Conservation (phyloP, 1,140 invertebrate genomes). For the Camponotus vicinus region DNA sequence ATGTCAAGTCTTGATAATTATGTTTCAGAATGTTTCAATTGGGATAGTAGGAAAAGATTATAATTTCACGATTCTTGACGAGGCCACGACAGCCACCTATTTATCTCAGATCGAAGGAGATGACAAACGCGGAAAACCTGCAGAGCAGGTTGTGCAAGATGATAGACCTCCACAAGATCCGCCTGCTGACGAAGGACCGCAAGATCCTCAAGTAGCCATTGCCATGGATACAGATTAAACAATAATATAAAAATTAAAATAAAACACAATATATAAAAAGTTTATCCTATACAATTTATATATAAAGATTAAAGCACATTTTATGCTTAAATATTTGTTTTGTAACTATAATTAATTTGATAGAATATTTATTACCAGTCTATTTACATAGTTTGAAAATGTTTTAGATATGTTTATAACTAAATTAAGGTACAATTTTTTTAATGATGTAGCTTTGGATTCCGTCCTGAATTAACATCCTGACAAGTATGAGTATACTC, state of each 20-base stretch:
- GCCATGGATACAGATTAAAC: conserved; percentile 88
- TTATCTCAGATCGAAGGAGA: conserved; percentile 91
- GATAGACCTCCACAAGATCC: conserved; percentile 84
- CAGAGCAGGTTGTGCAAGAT: conserved; percentile 78
- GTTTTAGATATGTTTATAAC: not conserved
- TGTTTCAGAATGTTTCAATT: conserved; percentile 95
- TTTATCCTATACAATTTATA: conserved; percentile 54
- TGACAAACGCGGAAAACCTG: conserved; percentile 89
- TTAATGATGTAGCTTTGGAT: not conserved
- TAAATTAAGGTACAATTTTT: conserved; percentile 16
- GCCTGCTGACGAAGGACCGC: conserved; percentile 81
- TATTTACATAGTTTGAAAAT: not conserved
- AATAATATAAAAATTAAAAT: conserved; percentile 21
- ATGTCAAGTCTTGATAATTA: conserved; percentile 14
- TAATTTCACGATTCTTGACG: conserved; percentile 93
- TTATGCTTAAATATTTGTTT: conserved; percentile 64
- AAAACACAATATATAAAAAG: conserved; percentile 40
- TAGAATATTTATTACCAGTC: conserved; percentile 1
- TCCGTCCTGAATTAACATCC: no score
- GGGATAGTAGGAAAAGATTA: conserved; percentile 94
- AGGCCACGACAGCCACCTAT: conserved; percentile 91
- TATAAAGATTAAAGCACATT: conserved; percentile 59
- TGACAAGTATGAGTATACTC: no score
- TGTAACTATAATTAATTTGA: conserved; percentile 42
- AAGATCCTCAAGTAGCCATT: conserved; percentile 85